Conservation (phyloP, 2,113 vertebrate species). For the Hippolais icterina region DNA sequence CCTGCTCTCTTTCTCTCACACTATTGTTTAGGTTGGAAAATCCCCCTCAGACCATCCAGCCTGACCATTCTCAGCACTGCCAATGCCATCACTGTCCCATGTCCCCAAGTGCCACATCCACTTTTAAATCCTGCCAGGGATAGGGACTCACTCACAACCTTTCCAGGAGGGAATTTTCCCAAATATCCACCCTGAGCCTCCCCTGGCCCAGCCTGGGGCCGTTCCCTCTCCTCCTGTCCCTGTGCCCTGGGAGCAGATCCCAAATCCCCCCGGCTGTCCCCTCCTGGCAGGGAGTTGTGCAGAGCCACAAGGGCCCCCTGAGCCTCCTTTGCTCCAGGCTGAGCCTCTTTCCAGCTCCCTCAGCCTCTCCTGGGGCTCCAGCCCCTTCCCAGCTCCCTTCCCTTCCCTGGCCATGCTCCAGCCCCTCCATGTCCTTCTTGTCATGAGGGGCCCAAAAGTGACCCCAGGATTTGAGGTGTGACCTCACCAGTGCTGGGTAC, state of each 20-base stretch:
- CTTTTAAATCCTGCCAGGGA: background rate
- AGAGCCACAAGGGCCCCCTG: background rate
- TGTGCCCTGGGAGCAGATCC: background rate
- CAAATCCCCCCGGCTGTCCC: background rate
- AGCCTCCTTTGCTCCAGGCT: background rate
- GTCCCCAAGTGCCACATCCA: background rate
- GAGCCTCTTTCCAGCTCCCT: background rate
- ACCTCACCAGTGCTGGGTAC: background rate
- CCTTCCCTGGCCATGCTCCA: background rate
- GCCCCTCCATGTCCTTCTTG: too few species aligned
- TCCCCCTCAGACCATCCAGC: background rate
- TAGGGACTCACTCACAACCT: background rate
- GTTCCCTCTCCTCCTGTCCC: background rate
- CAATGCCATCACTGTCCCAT: background rate
- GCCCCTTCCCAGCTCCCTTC: accelerated
- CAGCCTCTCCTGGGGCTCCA: background rate
- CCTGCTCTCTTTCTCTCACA: accelerated
- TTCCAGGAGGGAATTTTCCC: background rate
- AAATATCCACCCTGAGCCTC: accelerated
- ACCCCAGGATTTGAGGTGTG: background rate
- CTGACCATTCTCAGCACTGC: background rate
- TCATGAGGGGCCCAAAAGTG: background rate
- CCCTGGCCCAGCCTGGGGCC: background rate
- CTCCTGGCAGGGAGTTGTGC: background rate
- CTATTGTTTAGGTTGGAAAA: background rate